Evolutionary conservation across 2,888 invertebrate genomes (phyloP).

Genomic region (Troilus luridus): DNA sequence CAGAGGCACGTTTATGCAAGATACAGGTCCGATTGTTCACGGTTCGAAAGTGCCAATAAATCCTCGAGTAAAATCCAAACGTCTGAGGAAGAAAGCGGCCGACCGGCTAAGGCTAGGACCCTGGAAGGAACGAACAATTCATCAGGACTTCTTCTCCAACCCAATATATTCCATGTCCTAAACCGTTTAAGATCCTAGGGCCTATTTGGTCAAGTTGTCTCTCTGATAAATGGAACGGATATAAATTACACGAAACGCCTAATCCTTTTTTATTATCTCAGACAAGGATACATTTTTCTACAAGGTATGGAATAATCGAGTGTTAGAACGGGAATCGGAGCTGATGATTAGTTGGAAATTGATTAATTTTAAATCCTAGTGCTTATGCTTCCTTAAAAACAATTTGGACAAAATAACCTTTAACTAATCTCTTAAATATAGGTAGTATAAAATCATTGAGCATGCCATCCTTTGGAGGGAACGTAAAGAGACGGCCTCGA

Average conservation of each 20-base stretch:
- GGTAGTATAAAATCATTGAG: too few species aligned
- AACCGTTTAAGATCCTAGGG: neutral
- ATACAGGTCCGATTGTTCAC: conserved; percentile 5
- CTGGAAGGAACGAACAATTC: neutral
- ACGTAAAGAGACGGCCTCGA: too few species aligned
- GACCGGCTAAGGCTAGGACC: neutral
- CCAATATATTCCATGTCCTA: conserved; percentile 35
- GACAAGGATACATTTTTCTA: neutral
- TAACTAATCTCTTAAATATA: too few species aligned
- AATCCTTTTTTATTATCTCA: conserved; percentile 14
- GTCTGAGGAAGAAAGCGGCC: neutral
- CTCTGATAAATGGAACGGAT: conserved; percentile 9
- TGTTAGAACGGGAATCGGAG: neutral
- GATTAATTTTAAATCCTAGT: neutral
- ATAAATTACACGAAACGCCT: neutral
- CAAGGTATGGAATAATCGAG: neutral
- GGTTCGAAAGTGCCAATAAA: conserved; percentile 39
- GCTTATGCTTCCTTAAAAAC: too few species aligned
- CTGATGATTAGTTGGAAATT: neutral
- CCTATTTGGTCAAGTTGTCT: conserved; percentile 20
- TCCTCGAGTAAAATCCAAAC: neutral
- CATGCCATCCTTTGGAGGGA: too few species aligned
- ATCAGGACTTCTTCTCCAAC: neutral
- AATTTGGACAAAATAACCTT: too few species aligned
- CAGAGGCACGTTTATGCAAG: conserved; percentile 32